phyloP scores from a whole-genome alignment of 2,113 vertebrate genomes.

The Plectropomus leopardus region DNA sequence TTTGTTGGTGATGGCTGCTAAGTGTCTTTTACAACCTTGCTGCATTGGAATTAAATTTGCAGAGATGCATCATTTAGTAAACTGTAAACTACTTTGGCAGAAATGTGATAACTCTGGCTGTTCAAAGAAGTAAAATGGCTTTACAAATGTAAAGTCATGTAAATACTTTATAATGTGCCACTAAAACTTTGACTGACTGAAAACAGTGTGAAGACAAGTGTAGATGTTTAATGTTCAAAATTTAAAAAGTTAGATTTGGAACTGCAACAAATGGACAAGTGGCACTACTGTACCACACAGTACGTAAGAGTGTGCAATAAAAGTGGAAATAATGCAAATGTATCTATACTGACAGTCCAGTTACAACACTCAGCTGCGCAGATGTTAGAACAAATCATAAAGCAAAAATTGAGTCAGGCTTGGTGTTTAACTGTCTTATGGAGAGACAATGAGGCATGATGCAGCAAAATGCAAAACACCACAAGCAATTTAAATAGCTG shows the following conservation, averaged over 20 bases:
- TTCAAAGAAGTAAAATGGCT: neutral
- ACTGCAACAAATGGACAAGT: neutral
- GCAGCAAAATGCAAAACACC: conserved; percentile 64
- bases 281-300: too few relatives aligned
- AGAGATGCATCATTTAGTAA: neutral
- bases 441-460: conserved; percentile 32
- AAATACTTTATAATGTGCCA: neutral
- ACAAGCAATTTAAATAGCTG: conserved; percentile 53
- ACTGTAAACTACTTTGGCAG: conserved; percentile 4
- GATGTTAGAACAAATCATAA: conserved; percentile 31
- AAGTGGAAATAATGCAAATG: neutral
- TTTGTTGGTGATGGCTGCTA: too few relatives aligned
- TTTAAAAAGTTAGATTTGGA: neutral
- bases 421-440: conserved; percentile 5
- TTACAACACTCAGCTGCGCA: conserved; percentile 7
- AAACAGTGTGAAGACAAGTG: neutral
- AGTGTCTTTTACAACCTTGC: too few relatives aligned
- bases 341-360: neutral
- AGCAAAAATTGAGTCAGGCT: conserved; percentile 6
- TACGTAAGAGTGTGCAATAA: neutral
- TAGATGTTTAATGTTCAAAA: neutral
- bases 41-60: neutral
- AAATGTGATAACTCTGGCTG: neutral
- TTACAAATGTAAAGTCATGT: too few relatives aligned
- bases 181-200: neutral